These are phyloP conservation scores for Odontomachus brunneus DNA, from an alignment of 1,140 invertebrate species.

Conservation along the genomic window DNA sequence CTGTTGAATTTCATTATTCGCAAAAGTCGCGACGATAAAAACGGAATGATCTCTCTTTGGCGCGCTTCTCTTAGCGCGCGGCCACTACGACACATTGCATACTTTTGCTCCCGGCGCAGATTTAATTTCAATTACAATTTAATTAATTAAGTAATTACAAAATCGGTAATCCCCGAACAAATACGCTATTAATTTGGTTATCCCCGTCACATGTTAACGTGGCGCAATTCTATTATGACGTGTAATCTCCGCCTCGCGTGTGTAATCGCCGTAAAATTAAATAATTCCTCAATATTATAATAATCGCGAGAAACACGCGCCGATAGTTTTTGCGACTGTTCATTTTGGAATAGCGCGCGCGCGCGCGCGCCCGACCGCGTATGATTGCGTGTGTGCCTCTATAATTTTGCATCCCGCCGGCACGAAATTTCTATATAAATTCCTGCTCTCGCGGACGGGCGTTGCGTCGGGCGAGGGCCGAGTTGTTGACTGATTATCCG, in stretches of 20 bases:
- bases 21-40: not conserved
- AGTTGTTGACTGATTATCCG: too few relatives aligned
- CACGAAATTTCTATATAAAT: too few relatives aligned
- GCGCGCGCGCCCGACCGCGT: too few relatives aligned
- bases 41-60: conserved; percentile 22
- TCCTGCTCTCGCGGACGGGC: too few relatives aligned
- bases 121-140: conserved; percentile 49
- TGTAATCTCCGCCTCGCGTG: not conserved
- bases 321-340: too few relatives aligned
- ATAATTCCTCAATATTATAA: not conserved
- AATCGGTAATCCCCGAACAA: conserved; percentile 43
- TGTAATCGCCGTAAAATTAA: conserved; percentile 39
- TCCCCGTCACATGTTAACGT: conserved; percentile 14
- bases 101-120: conserved; percentile 26
- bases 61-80: not conserved
- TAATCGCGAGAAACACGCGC: conserved; percentile 8
- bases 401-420: too few relatives aligned
- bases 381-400: too few relatives aligned
- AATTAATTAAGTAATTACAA: conserved; percentile 55
- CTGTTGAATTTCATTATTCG: not conserved
- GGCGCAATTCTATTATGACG: conserved; percentile 15
- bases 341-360: too few relatives aligned
- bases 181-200: conserved; percentile 54
- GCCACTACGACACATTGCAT: not conserved
- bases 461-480: too few relatives aligned